Conservation (phyloP, 2,113 vertebrate species). For the Syngnathus scovelli region DNA sequence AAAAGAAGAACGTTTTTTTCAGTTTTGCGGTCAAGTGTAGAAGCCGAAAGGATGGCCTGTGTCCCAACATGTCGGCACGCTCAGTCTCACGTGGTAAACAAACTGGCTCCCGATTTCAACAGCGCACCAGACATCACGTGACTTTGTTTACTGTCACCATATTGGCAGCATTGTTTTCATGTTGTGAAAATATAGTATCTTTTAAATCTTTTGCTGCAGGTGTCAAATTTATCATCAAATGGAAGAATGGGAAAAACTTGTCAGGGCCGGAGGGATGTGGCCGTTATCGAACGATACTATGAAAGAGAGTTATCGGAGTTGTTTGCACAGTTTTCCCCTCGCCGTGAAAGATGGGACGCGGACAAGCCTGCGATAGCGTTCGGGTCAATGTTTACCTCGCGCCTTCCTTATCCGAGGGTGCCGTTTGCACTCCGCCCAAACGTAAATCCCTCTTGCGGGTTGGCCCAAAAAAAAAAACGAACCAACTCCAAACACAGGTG, state of each 20-base stretch:
- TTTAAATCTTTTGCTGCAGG: neutral
- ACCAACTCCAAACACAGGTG: neutral
- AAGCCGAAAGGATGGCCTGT: neutral
- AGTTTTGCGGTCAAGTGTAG: neutral
- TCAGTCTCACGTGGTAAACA: neutral
- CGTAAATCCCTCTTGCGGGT: constrained; percentile 28
- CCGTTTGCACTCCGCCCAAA: constrained; percentile 47
- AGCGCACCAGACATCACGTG: neutral
- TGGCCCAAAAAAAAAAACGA: constrained; percentile 12
- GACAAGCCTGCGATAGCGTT: constrained; percentile 49
- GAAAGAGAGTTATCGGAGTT: constrained; percentile 56
- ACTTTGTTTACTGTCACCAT: no score
- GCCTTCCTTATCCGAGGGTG: constrained; percentile 56
- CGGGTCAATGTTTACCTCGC: constrained; percentile 65
- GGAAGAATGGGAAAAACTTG: neutral
- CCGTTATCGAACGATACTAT: constrained; percentile 42
- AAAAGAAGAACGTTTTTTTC: neutral
- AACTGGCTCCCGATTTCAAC: neutral
- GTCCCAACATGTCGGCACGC: neutral
- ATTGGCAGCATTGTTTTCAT: no score
- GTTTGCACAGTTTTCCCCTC: constrained; percentile 53
- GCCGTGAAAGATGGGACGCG: constrained; percentile 55
- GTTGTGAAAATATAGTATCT: neutral
- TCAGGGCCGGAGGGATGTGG: neutral
- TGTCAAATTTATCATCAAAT: neutral